Base-by-base conservation (phyloP, 2,888 invertebrate genomes). In the Polydesmus complanatus region DNA sequence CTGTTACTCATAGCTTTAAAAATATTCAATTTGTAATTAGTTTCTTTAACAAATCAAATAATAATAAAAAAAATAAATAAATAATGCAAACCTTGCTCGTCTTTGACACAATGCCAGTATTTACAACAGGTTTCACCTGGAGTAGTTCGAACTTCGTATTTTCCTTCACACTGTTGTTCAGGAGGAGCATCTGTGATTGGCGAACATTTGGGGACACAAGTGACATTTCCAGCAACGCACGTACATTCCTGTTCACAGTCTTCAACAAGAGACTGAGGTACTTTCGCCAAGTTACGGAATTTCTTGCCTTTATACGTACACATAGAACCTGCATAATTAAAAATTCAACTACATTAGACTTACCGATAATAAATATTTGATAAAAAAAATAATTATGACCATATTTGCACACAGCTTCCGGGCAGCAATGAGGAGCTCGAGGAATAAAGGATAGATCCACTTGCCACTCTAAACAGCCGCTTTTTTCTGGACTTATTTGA, bases 221-320 rank as follows among this genome's bases (percentile, higher is more conserved):
- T 86, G 21, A 93, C 79, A 66, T 86, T 87, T 19, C 92, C 90
- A 73, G 85, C 84, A 72, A 91, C 88, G 70, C 92, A 93, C 71
- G 84, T 88, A 70, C 92, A 93, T 66, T 85, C 80, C 67, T 86
- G 81, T 64, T 90, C 88, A 70, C 92, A 93, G 57, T 90, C 72
- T 14, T 88, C 87, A 2, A 91, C 58, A 27, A 69, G 75, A 59
- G 85, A 81, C 8, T 80, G 75, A 0, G 92, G 91, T 54, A 93
- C 82, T 68, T 85, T 84, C 61, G 85, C 85, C 85, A 88, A 90
- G 73, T 92, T 61, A 18, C 56, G 61, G 23, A 61, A 61, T 26
- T 50, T 61, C 27, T 50, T 22, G 21, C 61, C 61, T 21, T 61
- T 56, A 26, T 51, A 56, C 14, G 14, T 50, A 27, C 61, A 61